Evolutionary conservation across 2,888 invertebrate species (phyloP), one percentile per base, ranked within the genome.

Genomic region (Physocephala rufipes): DNA sequence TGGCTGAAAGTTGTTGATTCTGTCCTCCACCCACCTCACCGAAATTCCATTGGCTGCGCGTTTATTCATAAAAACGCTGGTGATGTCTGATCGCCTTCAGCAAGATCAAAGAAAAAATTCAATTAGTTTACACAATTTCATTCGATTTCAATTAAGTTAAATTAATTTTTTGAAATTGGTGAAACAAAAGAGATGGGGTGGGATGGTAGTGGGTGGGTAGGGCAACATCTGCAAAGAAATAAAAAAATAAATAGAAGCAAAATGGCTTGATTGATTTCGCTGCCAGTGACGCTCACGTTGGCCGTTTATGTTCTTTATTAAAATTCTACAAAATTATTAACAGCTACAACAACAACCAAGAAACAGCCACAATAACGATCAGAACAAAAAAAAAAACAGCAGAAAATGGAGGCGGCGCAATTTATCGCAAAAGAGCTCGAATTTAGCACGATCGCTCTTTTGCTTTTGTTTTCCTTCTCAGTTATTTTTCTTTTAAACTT

Each of bases 301-400:
- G n/a, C n/a, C n/a, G n/a, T n/a, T 53, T 71, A 59, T n/a, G 36
- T 67, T 62, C 71, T 72, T 69, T 59, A 80, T 80, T 81, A 80
- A 82, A 80, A 80, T 77, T 78, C 80, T 74, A 80, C 82, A 78
- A 80, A 82, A 80, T 80, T 81, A 80, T 81, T 80, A 80, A 80
- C 79, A 80, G 73, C 63, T 70, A 30, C 30, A 49, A 65, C 65
- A 65, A 36, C 26, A 30, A 66, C 55, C 43, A n/a, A n/a, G 55
- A 51, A 66, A 66, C 51, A 55, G 15, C 36, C 26, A 66, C 28
- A 66, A 55, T 43, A 55, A 55, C 66, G 43, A 61, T 30, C 47
- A 68, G 47, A 55, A 24, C 55, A 24, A 24, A 24, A 28, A 3
- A 24, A 1, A 2, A 5, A 24, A n/a, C 45, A 47, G 16, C 45